phyloP scores from a whole-genome alignment of 64 coral and sea anemone genomes.

The Trachythela sp. region DNA sequence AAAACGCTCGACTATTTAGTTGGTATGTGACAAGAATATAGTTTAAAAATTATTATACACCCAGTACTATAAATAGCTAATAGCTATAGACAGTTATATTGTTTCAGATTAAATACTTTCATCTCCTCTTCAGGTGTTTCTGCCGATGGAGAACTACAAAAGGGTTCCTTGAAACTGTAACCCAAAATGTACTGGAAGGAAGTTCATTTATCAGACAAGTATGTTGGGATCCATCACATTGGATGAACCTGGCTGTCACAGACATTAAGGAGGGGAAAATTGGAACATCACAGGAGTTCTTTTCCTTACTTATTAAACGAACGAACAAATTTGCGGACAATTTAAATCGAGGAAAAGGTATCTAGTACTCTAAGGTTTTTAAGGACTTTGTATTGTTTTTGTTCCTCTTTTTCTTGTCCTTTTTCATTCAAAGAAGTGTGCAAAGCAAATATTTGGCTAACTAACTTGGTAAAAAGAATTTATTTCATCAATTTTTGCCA shows the following conservation, averaged over 20 bases:
- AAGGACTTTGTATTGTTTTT: not conserved
- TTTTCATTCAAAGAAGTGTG: not conserved
- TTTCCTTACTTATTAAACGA: constrained; percentile 8
- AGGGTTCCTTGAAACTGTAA: not conserved
- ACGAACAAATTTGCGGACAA: not conserved
- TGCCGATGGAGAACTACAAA: too few species aligned
- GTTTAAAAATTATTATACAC: too few species aligned
- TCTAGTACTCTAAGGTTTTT: not conserved
- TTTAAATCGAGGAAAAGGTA: not conserved
- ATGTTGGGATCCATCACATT: not conserved
- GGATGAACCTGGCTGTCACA: constrained; percentile 14
- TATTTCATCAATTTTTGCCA: not conserved
- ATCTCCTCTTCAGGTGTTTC: not conserved
- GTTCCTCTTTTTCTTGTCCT: not conserved
- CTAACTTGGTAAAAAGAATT: not conserved
- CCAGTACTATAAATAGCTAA: too few species aligned
- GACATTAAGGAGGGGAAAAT: not conserved
- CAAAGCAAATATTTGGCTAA: too few species aligned
- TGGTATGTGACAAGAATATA: too few species aligned
- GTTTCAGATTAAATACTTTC: not conserved
- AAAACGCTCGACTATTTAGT: not conserved
- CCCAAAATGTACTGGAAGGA: not conserved
- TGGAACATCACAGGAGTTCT: not conserved
- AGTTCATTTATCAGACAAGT: not conserved
- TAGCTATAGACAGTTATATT: not conserved